Evolutionary conservation across 2,888 invertebrate species (phyloP).

Genomic region (Drosophila neutralis): DNA sequence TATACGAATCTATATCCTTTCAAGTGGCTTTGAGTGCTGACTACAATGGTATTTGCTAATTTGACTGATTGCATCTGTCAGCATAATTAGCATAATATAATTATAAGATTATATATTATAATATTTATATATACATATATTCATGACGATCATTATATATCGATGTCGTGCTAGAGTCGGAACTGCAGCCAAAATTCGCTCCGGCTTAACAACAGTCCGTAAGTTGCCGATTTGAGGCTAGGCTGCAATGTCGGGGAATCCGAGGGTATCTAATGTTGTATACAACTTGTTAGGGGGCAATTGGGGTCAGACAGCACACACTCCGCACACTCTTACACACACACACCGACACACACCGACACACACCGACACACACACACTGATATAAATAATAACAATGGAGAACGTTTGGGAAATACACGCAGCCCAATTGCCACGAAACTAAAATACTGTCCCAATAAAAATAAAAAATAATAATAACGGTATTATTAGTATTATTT

Average conservation of each 20-base stretch:
- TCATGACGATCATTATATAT: not conserved
- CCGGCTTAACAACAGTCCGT: not conserved
- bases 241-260: not conserved
- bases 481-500: conserved; percentile 22
- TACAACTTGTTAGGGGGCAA: not conserved
- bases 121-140: not conserved
- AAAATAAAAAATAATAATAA: conserved; percentile 42
- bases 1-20: not conserved
- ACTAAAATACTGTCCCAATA: conserved; percentile 75
- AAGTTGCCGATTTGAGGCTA: not conserved
- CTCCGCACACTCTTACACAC: not conserved
- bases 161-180: not conserved
- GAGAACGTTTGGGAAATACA: conserved; percentile 57
- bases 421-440: conserved; percentile 57
- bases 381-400: conserved; percentile 27
- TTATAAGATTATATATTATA: too few relatives aligned
- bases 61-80: conserved; percentile 31
- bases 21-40: not conserved
- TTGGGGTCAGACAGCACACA: conserved; percentile 10
- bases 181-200: not conserved
- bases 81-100: not conserved
- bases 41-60: too few relatives aligned
- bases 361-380: not conserved
- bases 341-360: not conserved
- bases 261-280: not conserved